phyloP scores from a whole-genome alignment of 2,113 vertebrate genomes.

The Turnix velox region DNA sequence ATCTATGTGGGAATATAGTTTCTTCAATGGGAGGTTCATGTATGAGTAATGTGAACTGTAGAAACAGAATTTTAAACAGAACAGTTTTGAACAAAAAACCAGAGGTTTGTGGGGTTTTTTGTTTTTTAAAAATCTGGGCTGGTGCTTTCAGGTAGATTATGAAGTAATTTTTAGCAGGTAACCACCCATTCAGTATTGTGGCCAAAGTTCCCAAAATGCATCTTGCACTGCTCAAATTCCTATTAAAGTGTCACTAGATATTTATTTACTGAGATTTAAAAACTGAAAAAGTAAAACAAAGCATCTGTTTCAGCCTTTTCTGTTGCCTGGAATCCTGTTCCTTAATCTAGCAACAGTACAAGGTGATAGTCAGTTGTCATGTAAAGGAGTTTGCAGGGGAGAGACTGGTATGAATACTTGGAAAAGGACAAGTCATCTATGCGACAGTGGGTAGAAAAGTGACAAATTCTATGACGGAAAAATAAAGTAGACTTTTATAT shows the following conservation, averaged over 20 bases:
- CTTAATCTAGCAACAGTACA: background rate
- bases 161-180: background rate
- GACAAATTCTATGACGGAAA: background rate
- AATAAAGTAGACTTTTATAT: background rate
- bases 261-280: background rate
- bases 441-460: background rate
- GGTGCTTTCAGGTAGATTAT: background rate
- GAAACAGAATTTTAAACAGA: background rate
- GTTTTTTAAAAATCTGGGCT: background rate
- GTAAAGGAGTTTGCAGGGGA: background rate
- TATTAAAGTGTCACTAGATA: background rate
- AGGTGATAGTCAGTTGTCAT: background rate
- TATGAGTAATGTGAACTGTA: background rate
- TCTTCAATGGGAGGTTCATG: background rate
- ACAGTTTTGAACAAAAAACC: background rate
- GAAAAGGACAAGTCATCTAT: background rate
- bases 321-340: background rate
- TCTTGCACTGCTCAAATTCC: background rate
- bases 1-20: background rate
- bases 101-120: background rate
- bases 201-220: background rate
- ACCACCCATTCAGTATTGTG: background rate
- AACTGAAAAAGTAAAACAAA: background rate
- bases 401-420: background rate
- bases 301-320: fast-evolving